These are phyloP conservation scores for Sparidentex hasta DNA, from an alignment of 2,797 vertebrate species.

Conservation along the genomic window DNA sequence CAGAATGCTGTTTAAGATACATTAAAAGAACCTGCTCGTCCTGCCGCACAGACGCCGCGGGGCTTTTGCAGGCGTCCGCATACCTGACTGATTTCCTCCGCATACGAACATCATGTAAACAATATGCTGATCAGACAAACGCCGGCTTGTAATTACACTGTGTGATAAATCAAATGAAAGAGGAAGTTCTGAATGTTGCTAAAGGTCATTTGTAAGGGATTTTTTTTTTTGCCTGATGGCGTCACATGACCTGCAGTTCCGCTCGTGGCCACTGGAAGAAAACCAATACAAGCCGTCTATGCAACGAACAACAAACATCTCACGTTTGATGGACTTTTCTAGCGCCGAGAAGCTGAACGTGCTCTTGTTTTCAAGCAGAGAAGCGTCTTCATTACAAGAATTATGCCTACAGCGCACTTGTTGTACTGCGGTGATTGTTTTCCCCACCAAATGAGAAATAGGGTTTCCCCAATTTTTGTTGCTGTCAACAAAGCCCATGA, in stretches of 20 bases:
- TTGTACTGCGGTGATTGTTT: neutral
- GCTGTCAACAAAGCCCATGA: conserved; percentile 7
- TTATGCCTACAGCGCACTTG: neutral
- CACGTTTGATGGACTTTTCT: too few relatives aligned
- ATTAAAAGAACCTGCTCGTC: conserved; percentile 22
- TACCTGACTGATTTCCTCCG: neutral
- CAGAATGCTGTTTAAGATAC: neutral
- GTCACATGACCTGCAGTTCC: conserved; percentile 8
- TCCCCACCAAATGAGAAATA: neutral
- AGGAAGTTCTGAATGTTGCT: neutral
- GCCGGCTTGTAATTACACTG: conserved; percentile 2
- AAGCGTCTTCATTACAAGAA: neutral
- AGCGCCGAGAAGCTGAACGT: neutral
- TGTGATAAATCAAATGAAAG: neutral
- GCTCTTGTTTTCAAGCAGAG: neutral
- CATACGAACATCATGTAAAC: conserved; percentile 1
- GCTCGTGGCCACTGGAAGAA: conserved; percentile 2
- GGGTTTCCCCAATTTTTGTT: neutral
- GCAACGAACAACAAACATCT: too few relatives aligned
- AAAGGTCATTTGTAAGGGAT: neutral
- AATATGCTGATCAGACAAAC: conserved; percentile 8
- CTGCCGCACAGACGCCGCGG: conserved; percentile 9
- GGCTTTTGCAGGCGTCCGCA: conserved; percentile 10
- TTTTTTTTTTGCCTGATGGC: neutral
- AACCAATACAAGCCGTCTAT: too few relatives aligned